Evolutionary conservation across 2,113 vertebrate genomes (phyloP).

Genomic region (Oenanthe oenanthe): DNA sequence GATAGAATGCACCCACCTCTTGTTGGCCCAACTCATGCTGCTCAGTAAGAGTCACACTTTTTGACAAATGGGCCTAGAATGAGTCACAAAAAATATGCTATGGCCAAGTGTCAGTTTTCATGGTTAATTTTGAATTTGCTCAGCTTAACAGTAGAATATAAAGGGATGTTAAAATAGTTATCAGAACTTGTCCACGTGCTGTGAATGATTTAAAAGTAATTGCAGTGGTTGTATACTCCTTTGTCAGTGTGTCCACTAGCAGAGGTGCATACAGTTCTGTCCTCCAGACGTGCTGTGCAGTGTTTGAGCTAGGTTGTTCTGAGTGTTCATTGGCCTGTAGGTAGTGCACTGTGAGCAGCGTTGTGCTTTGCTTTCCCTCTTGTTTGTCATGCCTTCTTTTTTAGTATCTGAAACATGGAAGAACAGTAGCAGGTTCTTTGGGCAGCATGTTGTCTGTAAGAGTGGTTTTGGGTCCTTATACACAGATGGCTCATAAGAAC

Average conservation of each 20-base stretch:
- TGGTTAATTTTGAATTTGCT: slow-evolving; percentile 47
- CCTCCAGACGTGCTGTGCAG: slow-evolving; percentile 66
- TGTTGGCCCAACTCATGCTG: background rate
- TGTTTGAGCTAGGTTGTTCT: slow-evolving; percentile 61
- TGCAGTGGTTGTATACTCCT: slow-evolving; percentile 59
- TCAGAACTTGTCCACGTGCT: slow-evolving; percentile 59
- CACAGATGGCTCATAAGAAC: slow-evolving; percentile 37
- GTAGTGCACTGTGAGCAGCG: background rate
- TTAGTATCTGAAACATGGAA: background rate
- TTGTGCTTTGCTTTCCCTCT: slow-evolving; percentile 38
- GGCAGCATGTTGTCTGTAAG: slow-evolving; percentile 26
- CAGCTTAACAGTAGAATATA: slow-evolving; percentile 23
- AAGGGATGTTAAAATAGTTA: slow-evolving; percentile 27
- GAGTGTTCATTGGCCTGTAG: slow-evolving; percentile 8
- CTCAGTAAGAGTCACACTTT: background rate
- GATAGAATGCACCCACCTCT: background rate
- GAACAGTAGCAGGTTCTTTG: slow-evolving; percentile 19
- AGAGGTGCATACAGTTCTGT: background rate
- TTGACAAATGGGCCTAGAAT: background rate
- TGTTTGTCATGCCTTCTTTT: background rate
- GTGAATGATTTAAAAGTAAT: slow-evolving; percentile 72
- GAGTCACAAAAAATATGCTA: slow-evolving; percentile 54
- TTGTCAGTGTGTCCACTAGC: background rate
- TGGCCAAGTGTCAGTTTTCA: slow-evolving; percentile 68
- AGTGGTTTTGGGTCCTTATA: background rate